phyloP scores from a whole-genome alignment of 2,113 vertebrate genomes.

The Meriones unguiculatus region DNA sequence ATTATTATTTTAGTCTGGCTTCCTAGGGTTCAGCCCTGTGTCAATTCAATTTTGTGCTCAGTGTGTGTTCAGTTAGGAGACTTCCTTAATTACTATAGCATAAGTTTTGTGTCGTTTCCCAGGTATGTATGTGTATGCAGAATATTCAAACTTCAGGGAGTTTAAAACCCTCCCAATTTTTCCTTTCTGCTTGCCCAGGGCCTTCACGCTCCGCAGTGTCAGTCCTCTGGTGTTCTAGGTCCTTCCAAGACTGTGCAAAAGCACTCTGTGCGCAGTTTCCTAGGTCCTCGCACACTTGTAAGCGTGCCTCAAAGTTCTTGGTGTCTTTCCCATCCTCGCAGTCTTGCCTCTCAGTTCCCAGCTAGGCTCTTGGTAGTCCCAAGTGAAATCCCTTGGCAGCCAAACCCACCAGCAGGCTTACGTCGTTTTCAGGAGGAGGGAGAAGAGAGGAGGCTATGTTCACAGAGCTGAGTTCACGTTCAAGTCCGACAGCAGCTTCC shows the following conservation, averaged over 20 bases:
- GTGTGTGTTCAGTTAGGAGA: no score
- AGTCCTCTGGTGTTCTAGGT: neutral
- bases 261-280: neutral
- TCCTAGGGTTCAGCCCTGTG: neutral
- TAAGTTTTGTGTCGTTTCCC: neutral
- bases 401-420: neutral
- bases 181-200: neutral
- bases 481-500: neutral
- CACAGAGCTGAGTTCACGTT: neutral
- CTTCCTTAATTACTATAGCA: neutral
- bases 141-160: neutral
- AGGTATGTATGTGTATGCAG: neutral
- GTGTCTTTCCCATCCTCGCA: neutral
- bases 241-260: neutral
- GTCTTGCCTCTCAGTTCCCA: neutral
- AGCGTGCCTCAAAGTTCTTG: neutral
- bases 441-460: neutral
- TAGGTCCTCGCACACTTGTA: accelerated
- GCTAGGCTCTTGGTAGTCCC: neutral
- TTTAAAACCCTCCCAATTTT: neutral
- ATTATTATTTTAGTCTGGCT: neutral
- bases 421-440: neutral
- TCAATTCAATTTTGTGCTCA: neutral
- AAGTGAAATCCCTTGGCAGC: neutral
- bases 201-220: neutral